A percentile compares a stretch with the other conserved stretches of the same genome.
phyloP scores from a whole-genome alignment of 2,113 vertebrate species.

The Meleagris gallopavo region DNA sequence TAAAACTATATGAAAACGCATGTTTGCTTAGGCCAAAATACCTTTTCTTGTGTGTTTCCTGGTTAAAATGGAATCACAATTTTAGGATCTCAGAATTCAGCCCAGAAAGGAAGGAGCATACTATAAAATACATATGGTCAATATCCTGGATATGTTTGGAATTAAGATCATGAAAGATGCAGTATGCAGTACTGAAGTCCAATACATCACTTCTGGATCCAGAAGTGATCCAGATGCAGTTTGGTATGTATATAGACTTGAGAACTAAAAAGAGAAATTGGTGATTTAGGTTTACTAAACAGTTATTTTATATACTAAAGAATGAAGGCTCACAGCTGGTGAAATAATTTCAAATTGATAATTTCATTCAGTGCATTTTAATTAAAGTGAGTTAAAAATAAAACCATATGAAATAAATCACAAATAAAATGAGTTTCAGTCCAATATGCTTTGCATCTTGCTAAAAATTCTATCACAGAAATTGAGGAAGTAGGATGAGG shows the following conservation, averaged over 20 bases:
- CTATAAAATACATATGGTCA: neutral
- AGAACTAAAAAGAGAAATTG: neutral
- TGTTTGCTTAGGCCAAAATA: neutral
- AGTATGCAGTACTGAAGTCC: neutral
- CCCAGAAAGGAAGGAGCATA: neutral
- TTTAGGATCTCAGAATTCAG: neutral
- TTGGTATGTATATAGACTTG: neutral
- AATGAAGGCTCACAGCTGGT: constrained; percentile 40
- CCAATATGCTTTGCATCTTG: constrained; percentile 22
- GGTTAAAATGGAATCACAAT: neutral
- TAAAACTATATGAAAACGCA: neutral
- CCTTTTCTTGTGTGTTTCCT: neutral
- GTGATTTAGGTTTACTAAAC: constrained; percentile 24
- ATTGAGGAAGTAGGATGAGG: neutral
- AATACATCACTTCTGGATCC: neutral
- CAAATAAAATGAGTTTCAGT: constrained; percentile 50
- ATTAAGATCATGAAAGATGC: neutral
- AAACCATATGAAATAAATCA: constrained; percentile 47
- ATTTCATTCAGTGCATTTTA: constrained; percentile 50
- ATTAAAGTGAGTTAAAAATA: constrained; percentile 63
- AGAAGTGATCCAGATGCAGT: neutral
- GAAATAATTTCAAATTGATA: constrained; percentile 61
- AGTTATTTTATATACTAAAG: constrained; percentile 26
- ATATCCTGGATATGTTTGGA: neutral
- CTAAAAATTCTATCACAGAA: constrained; percentile 7